These are phyloP conservation scores for Colletes collaris DNA, from an alignment of 2,888 invertebrate genomes.

Conservation along the genomic window DNA sequence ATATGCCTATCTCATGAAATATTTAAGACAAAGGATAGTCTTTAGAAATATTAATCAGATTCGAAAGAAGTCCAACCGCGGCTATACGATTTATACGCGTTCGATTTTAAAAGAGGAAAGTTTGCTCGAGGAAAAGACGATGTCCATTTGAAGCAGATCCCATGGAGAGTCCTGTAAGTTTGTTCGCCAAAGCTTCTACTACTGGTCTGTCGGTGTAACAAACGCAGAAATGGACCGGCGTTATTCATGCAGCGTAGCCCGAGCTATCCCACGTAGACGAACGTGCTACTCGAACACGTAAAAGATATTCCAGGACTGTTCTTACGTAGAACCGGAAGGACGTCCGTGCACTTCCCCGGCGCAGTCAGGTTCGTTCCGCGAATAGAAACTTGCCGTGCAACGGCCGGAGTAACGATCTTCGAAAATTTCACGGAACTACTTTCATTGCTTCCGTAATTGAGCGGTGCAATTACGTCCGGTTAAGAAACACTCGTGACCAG, in stretches of 20 bases:
- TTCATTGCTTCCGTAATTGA: constrained; percentile 27
- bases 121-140: not conserved
- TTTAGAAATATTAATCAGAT: no score
- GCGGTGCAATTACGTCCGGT: constrained; percentile 4
- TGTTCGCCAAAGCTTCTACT: not conserved
- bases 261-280: not conserved
- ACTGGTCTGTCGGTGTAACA: not conserved
- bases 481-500: constrained; percentile 6
- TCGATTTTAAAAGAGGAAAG: no score
- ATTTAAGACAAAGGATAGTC: no score
- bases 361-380: not conserved
- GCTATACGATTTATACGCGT: no score
- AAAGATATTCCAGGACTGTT: not conserved
- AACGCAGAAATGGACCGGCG: not conserved
- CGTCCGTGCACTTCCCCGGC: not conserved
- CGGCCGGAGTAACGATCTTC: constrained; percentile 7
- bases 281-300: not conserved
- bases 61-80: no score
- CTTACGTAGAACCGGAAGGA: not conserved
- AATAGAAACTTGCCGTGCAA: not conserved
- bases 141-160: not conserved
- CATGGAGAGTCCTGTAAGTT: not conserved
- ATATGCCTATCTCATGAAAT: no score
- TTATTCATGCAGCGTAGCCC: not conserved
- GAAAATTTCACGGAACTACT: constrained; percentile 19